A percentile compares a stretch with the other conserved stretches of the same genome.
These are phyloP conservation scores for Mus musculus DNA, from an alignment of 2,113 vertebrate genomes.

Conservation along the genomic window DNA sequence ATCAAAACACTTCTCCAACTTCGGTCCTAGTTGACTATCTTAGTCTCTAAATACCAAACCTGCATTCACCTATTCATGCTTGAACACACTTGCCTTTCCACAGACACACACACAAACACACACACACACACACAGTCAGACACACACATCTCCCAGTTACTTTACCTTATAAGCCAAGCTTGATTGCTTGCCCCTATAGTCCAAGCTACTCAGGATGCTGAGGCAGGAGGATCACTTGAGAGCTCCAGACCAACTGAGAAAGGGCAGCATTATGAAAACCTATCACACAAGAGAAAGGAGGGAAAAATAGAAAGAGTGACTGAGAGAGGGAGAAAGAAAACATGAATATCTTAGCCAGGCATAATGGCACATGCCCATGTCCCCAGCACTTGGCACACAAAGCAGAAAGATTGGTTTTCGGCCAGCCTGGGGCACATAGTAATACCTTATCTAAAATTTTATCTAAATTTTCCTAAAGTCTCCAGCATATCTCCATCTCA, in stretches of 20 bases:
- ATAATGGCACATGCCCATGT: not conserved
- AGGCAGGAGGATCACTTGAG: not conserved
- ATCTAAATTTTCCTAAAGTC: not conserved
- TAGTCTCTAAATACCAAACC: not conserved
- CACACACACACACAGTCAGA: not conserved
- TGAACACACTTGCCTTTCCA: not conserved
- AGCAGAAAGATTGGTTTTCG: not conserved
- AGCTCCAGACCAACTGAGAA: not conserved
- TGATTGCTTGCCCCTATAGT: not conserved
- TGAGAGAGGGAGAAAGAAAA: not conserved
- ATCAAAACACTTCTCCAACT: not conserved
- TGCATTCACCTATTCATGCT: not conserved
- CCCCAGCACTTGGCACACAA: not conserved
- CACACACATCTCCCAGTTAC: not conserved
- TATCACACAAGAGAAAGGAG: not conserved
- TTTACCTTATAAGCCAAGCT: constrained; percentile 8
- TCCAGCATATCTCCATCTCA: not conserved
- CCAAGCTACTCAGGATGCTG: not conserved
- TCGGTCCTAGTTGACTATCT: not conserved
- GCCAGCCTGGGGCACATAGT: not conserved
- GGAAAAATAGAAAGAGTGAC: not conserved
- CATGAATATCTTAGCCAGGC: not conserved
- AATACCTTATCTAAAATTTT: not conserved
- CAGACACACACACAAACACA: not conserved
- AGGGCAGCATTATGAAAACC: not conserved